Percentiles rank a stretch among this genome's conserved stretches.
Conservation (phyloP, 2,113 vertebrate genomes). For the Pipa parva region DNA sequence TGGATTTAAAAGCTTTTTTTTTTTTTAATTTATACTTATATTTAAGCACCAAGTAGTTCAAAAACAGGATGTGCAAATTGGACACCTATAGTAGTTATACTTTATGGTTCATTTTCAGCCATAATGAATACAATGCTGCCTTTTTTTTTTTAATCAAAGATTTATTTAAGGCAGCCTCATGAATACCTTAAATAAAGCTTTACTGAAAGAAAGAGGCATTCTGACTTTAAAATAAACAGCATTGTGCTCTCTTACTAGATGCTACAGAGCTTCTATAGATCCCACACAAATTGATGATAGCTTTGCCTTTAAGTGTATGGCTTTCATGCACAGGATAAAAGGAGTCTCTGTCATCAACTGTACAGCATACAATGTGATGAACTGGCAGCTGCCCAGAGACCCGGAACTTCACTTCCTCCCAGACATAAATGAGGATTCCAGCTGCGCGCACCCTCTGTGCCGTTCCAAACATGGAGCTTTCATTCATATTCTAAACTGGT, state of each 20-base stretch:
- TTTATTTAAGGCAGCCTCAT: too few relatives aligned
- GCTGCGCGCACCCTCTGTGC: slow-evolving; percentile 19
- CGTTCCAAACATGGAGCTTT: background rate
- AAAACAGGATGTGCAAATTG: too few relatives aligned
- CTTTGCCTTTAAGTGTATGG: background rate
- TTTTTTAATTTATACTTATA: too few relatives aligned
- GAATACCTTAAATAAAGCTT: too few relatives aligned
- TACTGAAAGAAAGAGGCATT: too few relatives aligned
- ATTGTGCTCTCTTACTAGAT: background rate
- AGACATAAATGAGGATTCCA: slow-evolving; percentile 24
- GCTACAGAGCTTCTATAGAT: background rate
- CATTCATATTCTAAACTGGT: slow-evolving; percentile 3
- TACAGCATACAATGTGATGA: slow-evolving; percentile 8
- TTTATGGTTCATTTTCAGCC: too few relatives aligned
- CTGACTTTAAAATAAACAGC: too few relatives aligned
- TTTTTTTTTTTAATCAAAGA: too few relatives aligned
- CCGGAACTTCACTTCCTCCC: slow-evolving; percentile 31
- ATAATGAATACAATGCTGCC: too few relatives aligned
- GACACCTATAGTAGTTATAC: too few relatives aligned
- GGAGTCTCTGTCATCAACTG: slow-evolving; percentile 26
- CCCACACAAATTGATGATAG: background rate
- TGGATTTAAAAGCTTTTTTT: too few relatives aligned
- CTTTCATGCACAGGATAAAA: slow-evolving; percentile 4
- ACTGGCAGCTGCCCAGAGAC: slow-evolving; percentile 26
- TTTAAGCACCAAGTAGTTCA: too few relatives aligned